These are phyloP conservation scores for Geopemphigus sp. DNA, from an alignment of 1,140 invertebrate genomes.

Conservation along the genomic window DNA sequence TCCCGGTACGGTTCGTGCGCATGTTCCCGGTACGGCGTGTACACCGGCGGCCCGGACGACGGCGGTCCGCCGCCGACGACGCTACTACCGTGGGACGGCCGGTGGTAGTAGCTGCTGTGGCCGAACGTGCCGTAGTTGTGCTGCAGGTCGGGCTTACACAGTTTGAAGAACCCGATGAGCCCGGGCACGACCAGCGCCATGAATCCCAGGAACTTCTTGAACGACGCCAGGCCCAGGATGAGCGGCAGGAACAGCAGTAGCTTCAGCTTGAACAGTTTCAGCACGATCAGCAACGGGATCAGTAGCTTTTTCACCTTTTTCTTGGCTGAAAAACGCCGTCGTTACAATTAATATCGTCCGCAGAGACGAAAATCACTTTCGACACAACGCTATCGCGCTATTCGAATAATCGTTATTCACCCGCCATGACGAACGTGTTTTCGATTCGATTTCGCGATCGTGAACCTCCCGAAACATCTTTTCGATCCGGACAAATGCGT, in stretches of 20 bases:
- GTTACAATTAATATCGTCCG: no score
- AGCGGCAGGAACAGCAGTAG: slow-evolving; percentile 75
- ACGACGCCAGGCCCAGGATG: slow-evolving; percentile 75
- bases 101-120: slow-evolving; percentile 57
- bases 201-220: slow-evolving; percentile 78
- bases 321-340: slow-evolving; percentile 60
- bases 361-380: no score
- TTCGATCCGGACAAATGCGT: no score
- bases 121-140: slow-evolving; percentile 56
- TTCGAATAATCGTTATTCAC: no score
- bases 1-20: slow-evolving; percentile 11
- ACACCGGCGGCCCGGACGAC: not conserved
- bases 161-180: slow-evolving; percentile 76
- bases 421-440: no score
- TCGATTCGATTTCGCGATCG: no score
- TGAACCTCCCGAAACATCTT: no score
- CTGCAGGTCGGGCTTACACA: slow-evolving; percentile 63
- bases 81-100: slow-evolving; percentile 50
- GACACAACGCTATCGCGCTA: no score
- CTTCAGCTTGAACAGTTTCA: slow-evolving; percentile 82
- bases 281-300: slow-evolving; percentile 73
- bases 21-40: slow-evolving; percentile 59
- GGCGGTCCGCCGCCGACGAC: slow-evolving; percentile 14
- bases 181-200: slow-evolving; percentile 72
- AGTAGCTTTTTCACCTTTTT: slow-evolving; percentile 77